Percentiles rank a stretch among this genome's conserved stretches.
These are phyloP conservation scores for Ammodytes dubius DNA, from an alignment of 2,113 vertebrate genomes.

Conservation along the genomic window DNA sequence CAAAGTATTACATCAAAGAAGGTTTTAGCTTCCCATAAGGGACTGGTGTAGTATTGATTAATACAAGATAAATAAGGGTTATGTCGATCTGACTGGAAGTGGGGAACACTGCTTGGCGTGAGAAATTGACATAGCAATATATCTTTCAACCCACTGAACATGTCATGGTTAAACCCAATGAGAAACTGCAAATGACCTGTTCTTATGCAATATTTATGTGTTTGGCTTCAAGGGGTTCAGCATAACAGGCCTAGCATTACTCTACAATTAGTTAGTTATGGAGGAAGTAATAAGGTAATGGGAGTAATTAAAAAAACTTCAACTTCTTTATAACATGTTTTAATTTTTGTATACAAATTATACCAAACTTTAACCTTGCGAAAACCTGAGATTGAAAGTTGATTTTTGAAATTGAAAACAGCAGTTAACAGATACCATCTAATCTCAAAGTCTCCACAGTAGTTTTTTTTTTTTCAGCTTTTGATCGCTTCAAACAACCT, in stretches of 20 bases:
- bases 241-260: background rate
- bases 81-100: background rate
- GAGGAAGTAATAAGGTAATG: background rate
- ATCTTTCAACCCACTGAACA: background rate
- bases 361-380: background rate
- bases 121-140: constrained; percentile 5
- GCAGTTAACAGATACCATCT: background rate
- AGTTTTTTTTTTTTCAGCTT: background rate
- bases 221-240: background rate
- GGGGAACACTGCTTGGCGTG: background rate
- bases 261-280: background rate
- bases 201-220: background rate
- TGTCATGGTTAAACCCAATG: background rate
- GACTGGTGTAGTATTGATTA: background rate
- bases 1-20: background rate
- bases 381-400: background rate
- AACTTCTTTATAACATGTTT: background rate
- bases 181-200: background rate
- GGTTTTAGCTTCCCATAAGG: background rate
- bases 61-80: background rate
- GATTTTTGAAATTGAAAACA: background rate
- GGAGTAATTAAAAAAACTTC: background rate
- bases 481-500: no score
- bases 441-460: background rate
- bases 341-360: background rate